These are phyloP conservation scores for Gonioctena quinquepunctata DNA, from an alignment of 1,140 invertebrate genomes.

Conservation along the genomic window DNA sequence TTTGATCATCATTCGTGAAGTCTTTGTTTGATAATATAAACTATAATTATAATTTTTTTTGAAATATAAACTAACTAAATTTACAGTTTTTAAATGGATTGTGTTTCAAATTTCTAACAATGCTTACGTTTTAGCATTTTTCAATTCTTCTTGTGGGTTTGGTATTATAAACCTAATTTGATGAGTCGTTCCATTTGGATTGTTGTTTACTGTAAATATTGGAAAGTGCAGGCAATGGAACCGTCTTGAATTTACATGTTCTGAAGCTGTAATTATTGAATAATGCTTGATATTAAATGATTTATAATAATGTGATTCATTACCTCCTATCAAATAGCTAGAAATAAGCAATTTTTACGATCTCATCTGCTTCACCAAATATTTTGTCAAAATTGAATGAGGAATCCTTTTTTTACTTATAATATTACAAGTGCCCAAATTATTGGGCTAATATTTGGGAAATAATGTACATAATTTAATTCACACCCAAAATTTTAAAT, in stretches of 20 bases:
- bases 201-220: not conserved
- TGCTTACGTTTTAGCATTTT: not conserved
- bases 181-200: not conserved
- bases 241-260: not conserved
- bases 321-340: too few relatives aligned
- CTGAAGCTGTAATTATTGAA: not conserved
- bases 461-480: too few relatives aligned
- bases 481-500: too few relatives aligned
- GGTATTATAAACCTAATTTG: not conserved
- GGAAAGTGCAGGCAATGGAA: not conserved
- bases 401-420: too few relatives aligned
- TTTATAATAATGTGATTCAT: not conserved
- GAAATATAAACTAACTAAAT: slow-evolving; percentile 5
- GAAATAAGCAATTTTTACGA: too few relatives aligned
- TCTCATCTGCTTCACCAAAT: too few relatives aligned
- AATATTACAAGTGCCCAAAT: too few relatives aligned
- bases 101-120: not conserved
- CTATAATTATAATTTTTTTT: not conserved
- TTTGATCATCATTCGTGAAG: not conserved
- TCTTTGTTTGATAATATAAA: not conserved
- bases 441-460: too few relatives aligned
- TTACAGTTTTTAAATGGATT: not conserved
- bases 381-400: too few relatives aligned
- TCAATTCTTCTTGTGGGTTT: not conserved
- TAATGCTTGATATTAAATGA: slow-evolving; percentile 9